A percentile compares a stretch with the other conserved stretches of the same genome.
These are phyloP conservation scores for Tachycineta bicolor DNA, from an alignment of 2,113 vertebrate genomes.

Conservation along the genomic window DNA sequence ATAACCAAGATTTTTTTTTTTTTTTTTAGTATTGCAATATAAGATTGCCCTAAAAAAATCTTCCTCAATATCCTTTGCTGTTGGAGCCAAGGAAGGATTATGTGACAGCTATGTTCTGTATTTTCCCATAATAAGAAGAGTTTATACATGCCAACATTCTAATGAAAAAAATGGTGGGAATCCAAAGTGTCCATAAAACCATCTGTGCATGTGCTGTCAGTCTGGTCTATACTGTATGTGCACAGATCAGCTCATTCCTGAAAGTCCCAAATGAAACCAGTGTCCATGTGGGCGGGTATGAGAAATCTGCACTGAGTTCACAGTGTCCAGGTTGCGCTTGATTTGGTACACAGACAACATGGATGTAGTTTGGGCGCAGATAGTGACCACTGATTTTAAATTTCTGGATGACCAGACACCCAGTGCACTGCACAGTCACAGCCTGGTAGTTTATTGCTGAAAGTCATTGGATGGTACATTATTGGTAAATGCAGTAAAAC, in stretches of 20 bases:
- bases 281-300: background rate
- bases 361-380: background rate
- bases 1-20: background rate
- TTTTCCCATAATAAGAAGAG: background rate
- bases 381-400: background rate
- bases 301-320: background rate
- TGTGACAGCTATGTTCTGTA: background rate
- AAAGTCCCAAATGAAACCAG: background rate
- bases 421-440: background rate
- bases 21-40: background rate
- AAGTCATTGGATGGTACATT: background rate
- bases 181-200: background rate
- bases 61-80: background rate
- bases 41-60: background rate
- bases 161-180: slow-evolving; percentile 16
- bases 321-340: background rate
- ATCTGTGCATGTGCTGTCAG: background rate
- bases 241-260: background rate
- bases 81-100: background rate
- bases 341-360: background rate
- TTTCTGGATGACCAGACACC: background rate
- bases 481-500: background rate
- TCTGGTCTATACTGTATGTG: background rate
- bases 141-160: background rate
- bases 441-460: background rate